A percentile compares a stretch with the other conserved stretches of the same genome.
phyloP scores from a whole-genome alignment of 2,888 invertebrate species.

The Trilocha varians region DNA sequence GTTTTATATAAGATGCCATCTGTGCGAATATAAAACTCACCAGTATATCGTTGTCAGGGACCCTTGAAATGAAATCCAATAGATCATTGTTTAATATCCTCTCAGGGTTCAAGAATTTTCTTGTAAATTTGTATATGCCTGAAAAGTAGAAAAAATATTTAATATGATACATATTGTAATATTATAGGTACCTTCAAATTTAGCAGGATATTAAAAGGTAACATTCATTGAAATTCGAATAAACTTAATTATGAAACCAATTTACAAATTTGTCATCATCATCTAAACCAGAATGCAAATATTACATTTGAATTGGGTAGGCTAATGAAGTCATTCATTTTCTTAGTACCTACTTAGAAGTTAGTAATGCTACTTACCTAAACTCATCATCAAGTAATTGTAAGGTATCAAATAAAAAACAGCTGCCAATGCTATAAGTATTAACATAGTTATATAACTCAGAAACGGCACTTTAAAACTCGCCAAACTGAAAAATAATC shows the following conservation, averaged over 20 bases:
- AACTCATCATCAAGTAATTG: constrained; percentile 49
- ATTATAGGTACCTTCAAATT: too few relatives aligned
- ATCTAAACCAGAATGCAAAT: too few relatives aligned
- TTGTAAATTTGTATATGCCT: constrained; percentile 54
- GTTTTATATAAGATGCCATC: background rate
- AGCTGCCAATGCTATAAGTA: constrained; percentile 31
- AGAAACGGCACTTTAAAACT: constrained; percentile 56
- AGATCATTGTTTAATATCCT: constrained; percentile 54
- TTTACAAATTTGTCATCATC: too few relatives aligned
- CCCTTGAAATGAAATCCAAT: constrained; percentile 51
- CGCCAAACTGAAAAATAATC: constrained; percentile 46
- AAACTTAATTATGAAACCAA: too few relatives aligned
- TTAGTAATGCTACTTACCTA: constrained; percentile 43
- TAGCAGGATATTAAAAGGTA: background rate
- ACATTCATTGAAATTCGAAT: background rate
- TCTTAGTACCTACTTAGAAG: too few relatives aligned
- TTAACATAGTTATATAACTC: constrained; percentile 41
- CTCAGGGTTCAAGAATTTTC: constrained; percentile 49
- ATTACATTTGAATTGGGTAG: too few relatives aligned
- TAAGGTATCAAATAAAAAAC: constrained; percentile 42
- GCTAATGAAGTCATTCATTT: too few relatives aligned
- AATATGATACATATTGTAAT: background rate
- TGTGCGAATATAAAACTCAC: constrained; percentile 23
- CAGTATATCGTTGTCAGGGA: constrained; percentile 55
- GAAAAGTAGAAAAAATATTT: constrained; percentile 14